These are phyloP conservation scores for Rhincodon typus DNA, from an alignment of 2,797 vertebrate genomes.

Conservation along the genomic window DNA sequence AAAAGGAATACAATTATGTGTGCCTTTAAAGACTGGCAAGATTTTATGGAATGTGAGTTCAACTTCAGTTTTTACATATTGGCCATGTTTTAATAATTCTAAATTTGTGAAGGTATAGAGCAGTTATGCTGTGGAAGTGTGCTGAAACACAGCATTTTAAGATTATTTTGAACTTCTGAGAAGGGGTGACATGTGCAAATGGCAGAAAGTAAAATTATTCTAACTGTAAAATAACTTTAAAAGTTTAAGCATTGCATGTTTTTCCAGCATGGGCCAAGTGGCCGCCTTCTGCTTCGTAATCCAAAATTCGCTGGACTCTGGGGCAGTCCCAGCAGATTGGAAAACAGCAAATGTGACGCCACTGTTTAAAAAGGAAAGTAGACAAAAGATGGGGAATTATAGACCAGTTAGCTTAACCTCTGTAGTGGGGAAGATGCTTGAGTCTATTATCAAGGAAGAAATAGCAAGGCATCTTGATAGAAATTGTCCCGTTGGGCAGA, in stretches of 20 bases:
- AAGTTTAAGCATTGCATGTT: background rate
- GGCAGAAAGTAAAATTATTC: background rate
- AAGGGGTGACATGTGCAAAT: background rate
- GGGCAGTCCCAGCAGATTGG: too few species aligned
- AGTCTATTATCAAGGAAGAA: too few species aligned
- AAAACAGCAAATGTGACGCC: too few species aligned
- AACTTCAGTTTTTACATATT: background rate
- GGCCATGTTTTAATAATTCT: background rate
- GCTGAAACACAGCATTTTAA: background rate
- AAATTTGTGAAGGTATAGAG: background rate
- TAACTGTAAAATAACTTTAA: background rate
- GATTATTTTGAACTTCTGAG: background rate
- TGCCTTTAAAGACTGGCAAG: background rate
- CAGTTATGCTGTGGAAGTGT: too few species aligned
- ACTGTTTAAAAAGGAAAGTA: too few species aligned
- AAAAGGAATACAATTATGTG: background rate
- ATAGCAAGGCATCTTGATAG: too few species aligned
- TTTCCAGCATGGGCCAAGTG: background rate
- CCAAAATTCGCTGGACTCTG: too few species aligned
- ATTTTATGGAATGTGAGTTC: background rate
- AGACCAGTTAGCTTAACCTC: too few species aligned
- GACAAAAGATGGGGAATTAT: too few species aligned
- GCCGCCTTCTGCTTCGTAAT: too few species aligned
- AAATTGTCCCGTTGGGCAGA: too few species aligned
- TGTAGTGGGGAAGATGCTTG: too few species aligned